Percentiles rank a stretch among this genome's conserved stretches.
Evolutionary conservation across 2,797 vertebrate genomes (phyloP).

Genomic region (Poliocrania exsul): DNA sequence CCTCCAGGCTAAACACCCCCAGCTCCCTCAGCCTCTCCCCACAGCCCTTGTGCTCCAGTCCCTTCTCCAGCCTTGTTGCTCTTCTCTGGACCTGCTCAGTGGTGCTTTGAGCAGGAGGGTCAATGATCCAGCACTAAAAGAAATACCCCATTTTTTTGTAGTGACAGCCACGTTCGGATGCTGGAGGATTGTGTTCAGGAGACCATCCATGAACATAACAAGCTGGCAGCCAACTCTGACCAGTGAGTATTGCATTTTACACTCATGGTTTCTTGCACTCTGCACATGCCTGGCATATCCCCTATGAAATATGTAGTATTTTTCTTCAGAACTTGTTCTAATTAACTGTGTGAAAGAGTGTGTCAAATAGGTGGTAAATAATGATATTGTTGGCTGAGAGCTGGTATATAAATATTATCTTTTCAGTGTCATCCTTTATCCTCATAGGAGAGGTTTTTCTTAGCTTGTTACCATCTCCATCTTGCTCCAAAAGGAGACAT

Average conservation of each 20-base stretch:
- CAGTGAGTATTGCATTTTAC: slow-evolving; percentile 81
- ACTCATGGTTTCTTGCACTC: not conserved
- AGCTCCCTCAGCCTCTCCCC: too few species aligned
- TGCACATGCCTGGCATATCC: fast-evolving
- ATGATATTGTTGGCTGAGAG: not conserved
- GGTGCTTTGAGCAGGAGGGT: not conserved
- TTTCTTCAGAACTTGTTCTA: not conserved
- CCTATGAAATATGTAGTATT: fast-evolving
- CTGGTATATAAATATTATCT: not conserved
- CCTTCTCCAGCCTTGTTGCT: too few species aligned
- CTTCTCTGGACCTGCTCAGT: not conserved
- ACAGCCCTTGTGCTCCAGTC: too few species aligned
- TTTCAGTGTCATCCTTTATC: not conserved
- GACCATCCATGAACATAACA: slow-evolving; percentile 97
- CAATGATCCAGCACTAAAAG: not conserved
- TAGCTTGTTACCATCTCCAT: not conserved
- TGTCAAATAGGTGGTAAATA: not conserved
- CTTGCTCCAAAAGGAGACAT: not conserved
- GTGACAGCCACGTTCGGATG: slow-evolving; percentile 98
- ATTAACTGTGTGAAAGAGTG: not conserved
- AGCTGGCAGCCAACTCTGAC: slow-evolving; percentile 95
- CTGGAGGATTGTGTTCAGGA: slow-evolving; percentile 97
- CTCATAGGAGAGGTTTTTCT: not conserved
- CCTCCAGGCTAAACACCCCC: too few species aligned
- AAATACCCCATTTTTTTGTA: slow-evolving; percentile 34